phyloP scores from a whole-genome alignment of 2,113 vertebrate genomes.

The Nibea coibor region DNA sequence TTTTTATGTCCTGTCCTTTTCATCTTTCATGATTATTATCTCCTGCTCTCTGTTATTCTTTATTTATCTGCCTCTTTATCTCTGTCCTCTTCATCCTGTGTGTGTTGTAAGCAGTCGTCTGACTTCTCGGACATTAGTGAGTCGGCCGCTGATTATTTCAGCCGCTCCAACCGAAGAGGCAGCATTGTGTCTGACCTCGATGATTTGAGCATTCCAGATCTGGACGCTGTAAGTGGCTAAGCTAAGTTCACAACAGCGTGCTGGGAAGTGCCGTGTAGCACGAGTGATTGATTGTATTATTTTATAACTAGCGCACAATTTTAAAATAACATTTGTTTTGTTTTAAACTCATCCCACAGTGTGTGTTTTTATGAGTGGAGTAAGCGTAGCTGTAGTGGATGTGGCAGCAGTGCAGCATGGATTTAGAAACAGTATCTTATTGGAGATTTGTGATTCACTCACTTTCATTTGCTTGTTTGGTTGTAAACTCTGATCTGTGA shows the following conservation, averaged over 20 bases:
- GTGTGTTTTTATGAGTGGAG: neutral
- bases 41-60: constrained; percentile 1
- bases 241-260: constrained; percentile 1
- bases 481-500: constrained; percentile 45
- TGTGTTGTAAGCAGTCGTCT: constrained; percentile 80
- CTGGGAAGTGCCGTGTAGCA: constrained; percentile 39
- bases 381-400: constrained; percentile 1
- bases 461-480: neutral
- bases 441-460: constrained; percentile 20
- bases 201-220: constrained; percentile 87
- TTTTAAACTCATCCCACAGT: constrained; percentile 23
- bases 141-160: constrained; percentile 96
- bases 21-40: neutral
- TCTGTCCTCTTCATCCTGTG: constrained; percentile 23
- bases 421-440: neutral
- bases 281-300: neutral
- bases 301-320: constrained; percentile 37
- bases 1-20: constrained; percentile 18
- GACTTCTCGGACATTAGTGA: constrained; percentile 91
- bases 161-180: constrained; percentile 91
- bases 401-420: constrained; percentile 34
- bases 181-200: constrained; percentile 93
- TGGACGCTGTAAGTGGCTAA: constrained; percentile 89
- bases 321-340: constrained; percentile 27
- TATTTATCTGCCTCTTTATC: constrained; percentile 19